Conservation (phyloP, 2,797 vertebrate genomes). For the Falco columbarius region DNA sequence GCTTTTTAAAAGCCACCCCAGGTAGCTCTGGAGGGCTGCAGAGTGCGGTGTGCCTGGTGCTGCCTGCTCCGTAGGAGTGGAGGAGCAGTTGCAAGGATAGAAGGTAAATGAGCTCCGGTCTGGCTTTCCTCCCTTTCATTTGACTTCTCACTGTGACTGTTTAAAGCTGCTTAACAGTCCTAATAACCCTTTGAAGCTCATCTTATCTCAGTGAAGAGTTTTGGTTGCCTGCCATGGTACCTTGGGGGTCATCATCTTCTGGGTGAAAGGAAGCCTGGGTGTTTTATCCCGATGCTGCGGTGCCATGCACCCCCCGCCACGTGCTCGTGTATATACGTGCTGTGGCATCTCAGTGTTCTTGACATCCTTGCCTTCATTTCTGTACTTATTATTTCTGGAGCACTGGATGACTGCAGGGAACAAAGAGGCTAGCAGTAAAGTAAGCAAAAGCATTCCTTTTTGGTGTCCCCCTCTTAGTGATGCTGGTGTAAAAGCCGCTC, state of each 20-base stretch:
- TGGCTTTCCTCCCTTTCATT: neutral
- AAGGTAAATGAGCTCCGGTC: neutral
- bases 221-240: neutral
- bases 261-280: neutral
- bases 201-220: neutral
- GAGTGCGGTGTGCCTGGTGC: fast-evolving
- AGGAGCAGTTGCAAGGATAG: neutral
- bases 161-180: neutral
- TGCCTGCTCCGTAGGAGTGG: neutral
- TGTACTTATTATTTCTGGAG: neutral
- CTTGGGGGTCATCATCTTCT: neutral
- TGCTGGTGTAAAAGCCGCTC: neutral
- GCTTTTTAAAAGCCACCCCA: neutral
- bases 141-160: neutral
- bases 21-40: neutral
- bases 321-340: neutral
- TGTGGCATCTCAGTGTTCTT: neutral
- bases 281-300: neutral
- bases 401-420: neutral
- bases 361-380: neutral
- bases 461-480: neutral
- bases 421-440: neutral
- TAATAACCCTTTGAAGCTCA: neutral
- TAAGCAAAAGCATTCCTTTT: neutral
- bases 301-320: neutral